Conservation (phyloP, 2,888 invertebrate genomes). For the Parasteatoda lunata region DNA sequence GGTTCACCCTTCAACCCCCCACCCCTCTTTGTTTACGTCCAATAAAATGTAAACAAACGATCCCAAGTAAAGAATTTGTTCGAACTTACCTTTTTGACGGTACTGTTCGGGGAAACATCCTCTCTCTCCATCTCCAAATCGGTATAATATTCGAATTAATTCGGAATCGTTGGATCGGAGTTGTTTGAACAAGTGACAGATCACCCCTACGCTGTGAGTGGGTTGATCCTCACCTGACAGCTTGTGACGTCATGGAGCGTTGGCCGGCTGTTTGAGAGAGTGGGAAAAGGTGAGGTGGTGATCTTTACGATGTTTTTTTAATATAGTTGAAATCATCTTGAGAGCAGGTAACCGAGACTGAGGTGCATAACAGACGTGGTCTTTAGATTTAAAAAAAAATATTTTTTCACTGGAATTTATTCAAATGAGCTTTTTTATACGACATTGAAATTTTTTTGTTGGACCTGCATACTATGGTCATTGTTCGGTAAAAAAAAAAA, state of each 20-base stretch:
- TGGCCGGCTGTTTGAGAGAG: constrained; percentile 27
- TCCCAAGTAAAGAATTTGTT: not conserved
- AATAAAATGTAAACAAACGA: constrained; percentile 13
- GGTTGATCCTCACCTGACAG: constrained; percentile 60
- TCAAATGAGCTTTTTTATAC: not conserved
- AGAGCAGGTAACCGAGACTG: not conserved
- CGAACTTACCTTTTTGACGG: constrained; percentile 50
- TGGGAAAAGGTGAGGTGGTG: constrained; percentile 10
- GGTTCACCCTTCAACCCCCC: constrained; percentile 3
- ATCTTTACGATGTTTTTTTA: constrained; percentile 8
- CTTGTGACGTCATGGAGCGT: constrained; percentile 47
- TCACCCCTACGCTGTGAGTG: constrained; percentile 58
- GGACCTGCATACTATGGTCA: too few species aligned
- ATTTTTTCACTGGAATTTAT: not conserved
- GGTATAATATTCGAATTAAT: not conserved
- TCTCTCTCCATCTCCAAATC: constrained; percentile 55
- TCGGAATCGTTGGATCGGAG: constrained; percentile 5
- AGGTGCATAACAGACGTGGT: not conserved
- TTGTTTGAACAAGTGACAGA: not conserved
- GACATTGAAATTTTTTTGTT: too few species aligned
- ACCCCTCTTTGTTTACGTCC: not conserved
- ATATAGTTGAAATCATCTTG: not conserved
- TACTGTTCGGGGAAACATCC: constrained; percentile 23
- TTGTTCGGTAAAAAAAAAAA: too few species aligned
- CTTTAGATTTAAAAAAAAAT: not conserved